Percentiles rank a stretch among this genome's conserved stretches.
Evolutionary conservation across 23 tunicate species (phyloP).

Genomic region (Clavelina lepadiformis): DNA sequence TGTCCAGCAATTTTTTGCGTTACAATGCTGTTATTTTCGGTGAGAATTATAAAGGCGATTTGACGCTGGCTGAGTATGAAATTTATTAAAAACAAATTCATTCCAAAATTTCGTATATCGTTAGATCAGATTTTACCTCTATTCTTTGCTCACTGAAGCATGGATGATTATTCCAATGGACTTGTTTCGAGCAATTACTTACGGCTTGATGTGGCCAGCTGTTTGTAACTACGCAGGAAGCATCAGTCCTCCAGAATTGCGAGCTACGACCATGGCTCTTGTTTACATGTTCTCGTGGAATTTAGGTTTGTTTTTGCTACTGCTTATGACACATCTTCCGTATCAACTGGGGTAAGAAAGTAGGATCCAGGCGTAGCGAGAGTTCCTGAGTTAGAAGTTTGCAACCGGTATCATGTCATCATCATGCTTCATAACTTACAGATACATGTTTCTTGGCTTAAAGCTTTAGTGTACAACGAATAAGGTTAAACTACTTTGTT

Average conservation of each 20-base stretch:
- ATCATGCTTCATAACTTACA: too few relatives aligned
- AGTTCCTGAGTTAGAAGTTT: too few relatives aligned
- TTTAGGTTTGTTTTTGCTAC: constrained; percentile 1
- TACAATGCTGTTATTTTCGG: background rate
- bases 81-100: too few relatives aligned
- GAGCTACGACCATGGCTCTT: constrained; percentile 15
- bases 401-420: too few relatives aligned
- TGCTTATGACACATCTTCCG: too few relatives aligned
- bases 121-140: constrained; percentile 16
- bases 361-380: too few relatives aligned
- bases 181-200: constrained; percentile 7
- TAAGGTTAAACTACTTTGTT: too few relatives aligned
- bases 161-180: constrained; percentile 17
- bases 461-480: too few relatives aligned
- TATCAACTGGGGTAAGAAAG: too few relatives aligned
- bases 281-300: constrained; percentile 1
- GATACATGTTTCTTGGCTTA: too few relatives aligned
- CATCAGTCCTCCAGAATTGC: constrained; percentile 1
- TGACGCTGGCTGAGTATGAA: background rate
- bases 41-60: background rate
- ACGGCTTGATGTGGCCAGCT: constrained; percentile 5
- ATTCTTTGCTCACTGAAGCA: constrained; percentile 8
- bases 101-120: background rate
- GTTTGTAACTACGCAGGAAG: constrained; percentile 4
- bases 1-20: background rate